Conservation (phyloP, 2,113 vertebrate species). For the Pseudorectes ferrugineus region DNA sequence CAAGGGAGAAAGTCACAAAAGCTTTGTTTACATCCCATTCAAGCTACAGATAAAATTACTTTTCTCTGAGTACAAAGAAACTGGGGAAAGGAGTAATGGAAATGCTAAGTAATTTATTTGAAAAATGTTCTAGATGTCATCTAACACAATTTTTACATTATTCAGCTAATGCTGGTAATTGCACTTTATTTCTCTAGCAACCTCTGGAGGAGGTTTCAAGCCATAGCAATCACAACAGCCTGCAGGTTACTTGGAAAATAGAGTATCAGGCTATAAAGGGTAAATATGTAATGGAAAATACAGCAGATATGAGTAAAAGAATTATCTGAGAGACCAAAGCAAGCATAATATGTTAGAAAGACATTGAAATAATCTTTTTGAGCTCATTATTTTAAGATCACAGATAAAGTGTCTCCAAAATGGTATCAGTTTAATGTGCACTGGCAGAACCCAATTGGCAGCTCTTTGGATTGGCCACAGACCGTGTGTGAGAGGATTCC, state of each 20-base stretch:
- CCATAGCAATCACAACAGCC: neutral
- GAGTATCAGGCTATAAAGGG: neutral
- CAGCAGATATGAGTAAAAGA: neutral
- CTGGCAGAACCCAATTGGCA: constrained; percentile 30
- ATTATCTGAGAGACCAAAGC: neutral
- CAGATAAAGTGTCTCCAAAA: constrained; percentile 47
- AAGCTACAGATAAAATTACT: neutral
- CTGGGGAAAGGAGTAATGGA: neutral
- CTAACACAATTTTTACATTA: neutral
- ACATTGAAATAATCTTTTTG: neutral
- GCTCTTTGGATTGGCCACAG: constrained; percentile 40
- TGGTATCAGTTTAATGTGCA: constrained; percentile 22
- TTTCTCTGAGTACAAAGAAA: neutral
- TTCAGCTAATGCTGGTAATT: neutral
- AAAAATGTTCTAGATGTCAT: neutral
- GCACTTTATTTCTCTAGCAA: constrained; percentile 16
- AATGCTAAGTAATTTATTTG: neutral
- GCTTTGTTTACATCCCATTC: neutral
- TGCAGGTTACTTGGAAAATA: neutral
- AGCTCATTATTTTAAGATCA: constrained; percentile 53
- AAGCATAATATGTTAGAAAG: constrained; percentile 24
- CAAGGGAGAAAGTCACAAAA: neutral
- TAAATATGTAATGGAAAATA: neutral
- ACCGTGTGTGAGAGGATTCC: constrained; percentile 18
- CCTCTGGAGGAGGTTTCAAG: neutral